These are phyloP conservation scores for Heliconius sara DNA, from an alignment of 2,888 invertebrate genomes.

Conservation along the genomic window DNA sequence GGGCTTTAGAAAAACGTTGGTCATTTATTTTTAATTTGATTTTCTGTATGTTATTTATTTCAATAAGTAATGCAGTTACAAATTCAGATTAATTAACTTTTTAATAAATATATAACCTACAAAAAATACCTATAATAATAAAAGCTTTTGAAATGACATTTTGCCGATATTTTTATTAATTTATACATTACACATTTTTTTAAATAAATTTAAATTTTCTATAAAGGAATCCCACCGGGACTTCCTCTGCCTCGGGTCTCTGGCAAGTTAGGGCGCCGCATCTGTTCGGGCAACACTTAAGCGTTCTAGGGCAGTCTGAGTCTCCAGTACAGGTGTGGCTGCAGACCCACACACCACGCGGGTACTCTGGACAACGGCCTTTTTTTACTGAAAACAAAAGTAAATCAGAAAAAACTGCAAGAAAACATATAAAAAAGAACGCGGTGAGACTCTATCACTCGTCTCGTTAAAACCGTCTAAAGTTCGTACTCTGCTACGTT, in stretches of 20 bases:
- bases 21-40: background rate
- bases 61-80: too few relatives aligned
- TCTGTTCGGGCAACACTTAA: constrained; percentile 84
- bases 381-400: constrained; percentile 72
- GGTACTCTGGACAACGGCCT: constrained; percentile 78
- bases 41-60: background rate
- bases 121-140: too few relatives aligned
- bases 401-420: background rate
- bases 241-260: constrained; percentile 60
- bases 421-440: background rate
- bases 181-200: too few relatives aligned
- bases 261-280: constrained; percentile 82
- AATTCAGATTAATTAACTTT: too few relatives aligned
- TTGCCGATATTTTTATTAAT: too few relatives aligned
- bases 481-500: too few relatives aligned
- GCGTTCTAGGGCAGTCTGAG: constrained; percentile 77
- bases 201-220: background rate
- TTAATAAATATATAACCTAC: too few relatives aligned
- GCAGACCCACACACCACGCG: constrained; percentile 83
- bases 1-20: background rate
- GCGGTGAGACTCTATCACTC: too few relatives aligned
- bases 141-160: too few relatives aligned
- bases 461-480: too few relatives aligned
- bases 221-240: background rate
- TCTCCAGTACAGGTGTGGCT: constrained; percentile 81